These are phyloP conservation scores for Meriones psammophilus DNA, from an alignment of 2,797 vertebrate genomes.

Conservation along the genomic window DNA sequence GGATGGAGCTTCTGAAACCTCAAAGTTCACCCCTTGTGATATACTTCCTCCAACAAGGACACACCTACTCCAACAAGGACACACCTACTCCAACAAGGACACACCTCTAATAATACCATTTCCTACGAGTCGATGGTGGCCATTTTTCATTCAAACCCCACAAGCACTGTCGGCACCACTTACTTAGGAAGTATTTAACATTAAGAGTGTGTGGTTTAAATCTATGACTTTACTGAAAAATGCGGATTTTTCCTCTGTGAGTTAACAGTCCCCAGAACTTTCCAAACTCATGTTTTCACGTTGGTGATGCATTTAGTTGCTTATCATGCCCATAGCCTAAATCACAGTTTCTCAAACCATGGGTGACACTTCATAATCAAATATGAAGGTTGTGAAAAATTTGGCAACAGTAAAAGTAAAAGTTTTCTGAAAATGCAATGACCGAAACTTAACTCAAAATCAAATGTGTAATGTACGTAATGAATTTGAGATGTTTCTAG, in stretches of 20 bases:
- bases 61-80: no score
- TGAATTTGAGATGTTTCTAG: neutral
- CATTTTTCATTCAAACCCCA: neutral
- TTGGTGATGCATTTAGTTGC: slow-evolving; percentile 39
- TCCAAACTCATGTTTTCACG: slow-evolving; percentile 27
- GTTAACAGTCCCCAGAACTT: slow-evolving; percentile 63
- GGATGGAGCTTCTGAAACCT: neutral
- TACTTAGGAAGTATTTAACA: slow-evolving; percentile 57
- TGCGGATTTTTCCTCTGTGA: slow-evolving; percentile 52
- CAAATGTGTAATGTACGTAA: neutral
- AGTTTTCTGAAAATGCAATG: neutral
- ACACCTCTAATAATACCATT: neutral
- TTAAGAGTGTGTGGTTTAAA: slow-evolving; percentile 38
- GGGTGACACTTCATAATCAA: neutral
- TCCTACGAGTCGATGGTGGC: neutral
- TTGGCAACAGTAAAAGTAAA: neutral
- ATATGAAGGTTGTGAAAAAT: neutral
- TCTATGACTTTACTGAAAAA: slow-evolving; percentile 14
- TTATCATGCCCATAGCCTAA: slow-evolving; percentile 14
- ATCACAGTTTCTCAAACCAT: neutral
- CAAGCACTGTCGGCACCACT: neutral
- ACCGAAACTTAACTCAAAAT: neutral
- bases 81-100: no score
- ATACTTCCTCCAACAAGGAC: no score
- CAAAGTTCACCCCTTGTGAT: neutral